These are phyloP conservation scores for Electrophaes corylata DNA, from an alignment of 2,888 invertebrate genomes.

Conservation along the genomic window DNA sequence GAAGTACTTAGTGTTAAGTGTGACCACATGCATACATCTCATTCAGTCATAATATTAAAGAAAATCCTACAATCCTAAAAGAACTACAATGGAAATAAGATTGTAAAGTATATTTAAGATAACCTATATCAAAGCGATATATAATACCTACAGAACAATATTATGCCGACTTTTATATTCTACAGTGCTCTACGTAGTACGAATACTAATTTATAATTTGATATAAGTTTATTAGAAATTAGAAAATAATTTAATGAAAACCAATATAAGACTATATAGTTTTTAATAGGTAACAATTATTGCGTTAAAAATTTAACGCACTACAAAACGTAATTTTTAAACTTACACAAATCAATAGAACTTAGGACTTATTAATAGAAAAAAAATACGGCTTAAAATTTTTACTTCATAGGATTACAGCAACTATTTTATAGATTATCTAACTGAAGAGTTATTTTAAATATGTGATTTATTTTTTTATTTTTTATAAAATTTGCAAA, in stretches of 20 bases:
- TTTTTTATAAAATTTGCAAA: slow-evolving; percentile 88
- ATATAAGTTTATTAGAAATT: slow-evolving; percentile 59
- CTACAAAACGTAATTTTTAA: slow-evolving; percentile 59
- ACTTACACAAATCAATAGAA: slow-evolving; percentile 52
- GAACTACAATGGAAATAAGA: slow-evolving; percentile 69
- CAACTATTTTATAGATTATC: slow-evolving; percentile 79
- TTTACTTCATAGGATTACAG: slow-evolving; percentile 63
- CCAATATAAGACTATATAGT: slow-evolving; percentile 62
- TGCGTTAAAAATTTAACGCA: slow-evolving; percentile 69
- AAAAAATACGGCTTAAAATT: slow-evolving; percentile 60
- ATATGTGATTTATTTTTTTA: slow-evolving; percentile 74
- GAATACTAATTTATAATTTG: slow-evolving; percentile 60
- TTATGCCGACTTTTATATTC: slow-evolving; percentile 57
- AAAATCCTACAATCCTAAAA: slow-evolving; percentile 68
- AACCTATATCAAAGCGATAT: slow-evolving; percentile 68
- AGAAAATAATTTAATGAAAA: slow-evolving; percentile 46
- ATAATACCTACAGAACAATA: slow-evolving; percentile 63
- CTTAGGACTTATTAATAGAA: too few relatives aligned
- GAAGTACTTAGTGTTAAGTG: slow-evolving; percentile 71
- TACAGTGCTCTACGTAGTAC: slow-evolving; percentile 63
- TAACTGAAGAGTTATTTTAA: slow-evolving; percentile 69
- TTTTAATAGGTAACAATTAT: slow-evolving; percentile 77
- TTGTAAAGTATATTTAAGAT: slow-evolving; percentile 39
- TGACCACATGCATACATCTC: slow-evolving; percentile 75
- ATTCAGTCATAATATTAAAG: slow-evolving; percentile 67